Percentiles rank a stretch among this genome's conserved stretches.
phyloP scores from a whole-genome alignment of 2,113 vertebrate genomes.

The Heliornis fulica region DNA sequence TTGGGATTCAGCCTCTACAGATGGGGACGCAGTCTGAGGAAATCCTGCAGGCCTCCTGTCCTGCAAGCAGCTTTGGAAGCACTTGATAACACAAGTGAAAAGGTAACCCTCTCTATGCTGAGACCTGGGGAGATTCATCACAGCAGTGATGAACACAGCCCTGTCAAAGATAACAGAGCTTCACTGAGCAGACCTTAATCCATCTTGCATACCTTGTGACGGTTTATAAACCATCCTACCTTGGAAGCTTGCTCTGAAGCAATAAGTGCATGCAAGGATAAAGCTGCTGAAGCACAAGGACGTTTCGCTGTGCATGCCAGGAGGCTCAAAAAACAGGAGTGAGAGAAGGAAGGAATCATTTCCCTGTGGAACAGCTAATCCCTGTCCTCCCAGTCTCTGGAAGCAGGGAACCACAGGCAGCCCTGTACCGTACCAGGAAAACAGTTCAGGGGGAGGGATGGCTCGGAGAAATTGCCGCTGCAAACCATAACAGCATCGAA shows the following conservation, averaged over 20 bases:
- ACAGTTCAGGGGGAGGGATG: constrained; percentile 72
- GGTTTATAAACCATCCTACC: neutral
- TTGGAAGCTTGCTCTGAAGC: neutral
- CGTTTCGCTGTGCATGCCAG: neutral
- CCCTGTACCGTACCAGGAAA: constrained; percentile 73
- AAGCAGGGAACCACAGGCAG: neutral
- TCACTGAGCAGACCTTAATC: neutral
- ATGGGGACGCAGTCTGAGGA: neutral
- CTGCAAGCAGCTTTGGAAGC: neutral
- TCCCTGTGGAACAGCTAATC: fast-evolving
- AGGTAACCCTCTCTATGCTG: neutral
- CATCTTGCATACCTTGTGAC: neutral
- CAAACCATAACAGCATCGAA: constrained; percentile 89
- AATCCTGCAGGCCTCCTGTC: neutral
- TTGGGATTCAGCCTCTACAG: neutral
- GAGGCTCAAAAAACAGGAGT: neutral
- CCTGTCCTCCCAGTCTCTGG: neutral
- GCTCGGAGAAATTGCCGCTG: constrained; percentile 75
- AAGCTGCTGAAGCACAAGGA: neutral
- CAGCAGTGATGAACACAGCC: neutral
- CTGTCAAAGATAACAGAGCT: neutral
- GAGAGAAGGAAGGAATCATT: neutral
- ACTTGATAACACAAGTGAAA: neutral
- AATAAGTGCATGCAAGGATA: neutral
- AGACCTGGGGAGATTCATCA: neutral